Evolutionary conservation across 2,797 vertebrate species (phyloP).

Genomic region (Uromys caudimaculatus): DNA sequence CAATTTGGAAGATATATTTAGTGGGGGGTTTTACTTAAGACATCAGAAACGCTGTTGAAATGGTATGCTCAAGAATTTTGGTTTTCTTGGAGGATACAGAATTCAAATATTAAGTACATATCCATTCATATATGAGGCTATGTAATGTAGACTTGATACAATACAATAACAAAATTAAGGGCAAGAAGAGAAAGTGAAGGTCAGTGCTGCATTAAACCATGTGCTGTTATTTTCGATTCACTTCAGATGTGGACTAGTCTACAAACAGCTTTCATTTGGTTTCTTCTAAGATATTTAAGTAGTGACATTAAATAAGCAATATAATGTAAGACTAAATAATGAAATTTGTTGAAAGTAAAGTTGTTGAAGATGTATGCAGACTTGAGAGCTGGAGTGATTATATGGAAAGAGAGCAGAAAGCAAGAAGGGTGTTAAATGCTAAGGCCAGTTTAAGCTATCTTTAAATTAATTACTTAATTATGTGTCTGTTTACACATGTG

Average conservation of each 20-base stretch:
- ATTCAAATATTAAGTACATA: neutral
- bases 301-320: neutral
- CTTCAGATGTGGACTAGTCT: neutral
- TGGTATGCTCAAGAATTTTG: neutral
- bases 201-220: conserved; percentile 26
- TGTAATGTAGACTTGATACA: neutral
- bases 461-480: neutral
- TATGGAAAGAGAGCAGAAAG: neutral
- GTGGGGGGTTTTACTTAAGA: conserved; percentile 7
- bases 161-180: neutral
- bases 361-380: neutral
- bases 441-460: neutral
- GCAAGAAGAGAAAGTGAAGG: neutral
- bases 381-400: neutral
- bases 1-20: neutral
- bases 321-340: conserved; percentile 9
- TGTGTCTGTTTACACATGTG: neutral
- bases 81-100: neutral
- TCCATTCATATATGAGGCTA: too few relatives aligned
- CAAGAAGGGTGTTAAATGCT: neutral
- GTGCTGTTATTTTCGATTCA: conserved; percentile 21
- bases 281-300: neutral
- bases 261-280: neutral
- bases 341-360: neutral
- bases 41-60: neutral